phyloP scores from a whole-genome alignment of 2,888 invertebrate species.

The Ennomos erosarius region DNA sequence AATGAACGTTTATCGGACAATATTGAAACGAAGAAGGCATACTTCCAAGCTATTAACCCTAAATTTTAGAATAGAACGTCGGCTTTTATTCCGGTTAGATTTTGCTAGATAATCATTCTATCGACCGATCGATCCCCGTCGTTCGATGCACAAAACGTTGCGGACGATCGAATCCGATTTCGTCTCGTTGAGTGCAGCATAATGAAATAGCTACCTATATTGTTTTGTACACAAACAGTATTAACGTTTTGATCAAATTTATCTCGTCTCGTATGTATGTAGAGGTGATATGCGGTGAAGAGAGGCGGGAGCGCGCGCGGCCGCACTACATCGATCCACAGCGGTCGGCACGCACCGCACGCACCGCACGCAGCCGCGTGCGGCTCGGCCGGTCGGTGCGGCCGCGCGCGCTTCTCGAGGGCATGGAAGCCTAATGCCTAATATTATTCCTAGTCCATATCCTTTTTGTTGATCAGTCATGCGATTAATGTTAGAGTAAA shows the following conservation, averaged over 20 bases:
- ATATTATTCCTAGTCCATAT: conserved; percentile 86
- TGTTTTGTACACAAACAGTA: conserved; percentile 80
- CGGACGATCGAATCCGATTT: conserved; percentile 77
- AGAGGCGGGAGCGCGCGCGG: conserved; percentile 61
- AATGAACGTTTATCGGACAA: conserved; percentile 83
- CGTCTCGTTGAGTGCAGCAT: conserved; percentile 70
- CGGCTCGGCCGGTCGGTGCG: conserved; percentile 9
- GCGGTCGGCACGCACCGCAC: conserved; percentile 12
- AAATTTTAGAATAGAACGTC: conserved; percentile 82
- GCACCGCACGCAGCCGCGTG: conserved; percentile 24
- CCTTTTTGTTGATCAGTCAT: conserved; percentile 86
- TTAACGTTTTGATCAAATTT: conserved; percentile 79
- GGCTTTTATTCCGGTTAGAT: conserved; percentile 84
- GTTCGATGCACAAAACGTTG: conserved; percentile 80
- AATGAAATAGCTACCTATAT: conserved; percentile 68
- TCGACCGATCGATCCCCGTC: conserved; percentile 73
- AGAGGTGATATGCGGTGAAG: conserved; percentile 80
- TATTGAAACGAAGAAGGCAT: conserved; percentile 81
- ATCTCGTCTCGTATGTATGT: conserved; percentile 73
- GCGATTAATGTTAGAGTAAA: conserved; percentile 84
- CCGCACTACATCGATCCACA: conserved; percentile 42
- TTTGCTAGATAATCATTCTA: conserved; percentile 82
- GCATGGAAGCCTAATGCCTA: conserved; percentile 81
- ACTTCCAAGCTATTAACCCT: conserved; percentile 82
- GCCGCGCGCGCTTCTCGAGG: conserved; percentile 59